Evolutionary conservation across 1,140 invertebrate species (phyloP), one percentile per base, ranked within the genome.

Genomic region (Neodiprion lecontei): DNA sequence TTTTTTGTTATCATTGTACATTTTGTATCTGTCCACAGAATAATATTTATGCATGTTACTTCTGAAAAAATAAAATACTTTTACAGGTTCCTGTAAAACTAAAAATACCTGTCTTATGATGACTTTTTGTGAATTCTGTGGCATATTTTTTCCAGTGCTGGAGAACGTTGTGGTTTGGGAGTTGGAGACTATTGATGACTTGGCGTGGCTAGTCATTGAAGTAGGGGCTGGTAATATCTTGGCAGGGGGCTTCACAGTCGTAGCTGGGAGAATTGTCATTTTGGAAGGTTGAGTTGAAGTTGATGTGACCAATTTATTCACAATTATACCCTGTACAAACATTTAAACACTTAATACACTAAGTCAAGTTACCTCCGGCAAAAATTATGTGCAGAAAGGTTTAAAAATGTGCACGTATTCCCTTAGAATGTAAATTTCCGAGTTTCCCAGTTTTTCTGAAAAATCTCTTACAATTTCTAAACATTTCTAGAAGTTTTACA

Each of bases 151-250:
- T 70, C 81, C 86, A 76, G 82, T 75, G 79, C 87, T 77, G 50
- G 79, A 74, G 61, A 82, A 83, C 11, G 81, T 76, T 48, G 82
- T 74, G 69, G 82, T 82, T 61, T 86, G 84, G 78, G 79, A 78
- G 77, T 85, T 86, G 17, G 82, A 79, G 70, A 84, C 79, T 66
- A 78, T 40, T n/a, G 81, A 72, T 8, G 83, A 73, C 79, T 86
- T 87, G n/a, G 82, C 80, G 78, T 89, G 90, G 77, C 85, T 88
- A 77, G 83, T 82, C 47, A 80, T 67, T 5, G 53, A 61, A 28
- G 88, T 79, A 74, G 93, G 92, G 48, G 93, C 92, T 65, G 94
- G 92, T 67, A 93, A 87, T 78, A 94, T 92, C 87, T 94, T 94
- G 21, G 92, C 90, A 5, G 92, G 91, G n/a, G 91, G 91, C 81